These are phyloP conservation scores for Pedionomus torquatus DNA, from an alignment of 2,113 vertebrate genomes.

Conservation along the genomic window DNA sequence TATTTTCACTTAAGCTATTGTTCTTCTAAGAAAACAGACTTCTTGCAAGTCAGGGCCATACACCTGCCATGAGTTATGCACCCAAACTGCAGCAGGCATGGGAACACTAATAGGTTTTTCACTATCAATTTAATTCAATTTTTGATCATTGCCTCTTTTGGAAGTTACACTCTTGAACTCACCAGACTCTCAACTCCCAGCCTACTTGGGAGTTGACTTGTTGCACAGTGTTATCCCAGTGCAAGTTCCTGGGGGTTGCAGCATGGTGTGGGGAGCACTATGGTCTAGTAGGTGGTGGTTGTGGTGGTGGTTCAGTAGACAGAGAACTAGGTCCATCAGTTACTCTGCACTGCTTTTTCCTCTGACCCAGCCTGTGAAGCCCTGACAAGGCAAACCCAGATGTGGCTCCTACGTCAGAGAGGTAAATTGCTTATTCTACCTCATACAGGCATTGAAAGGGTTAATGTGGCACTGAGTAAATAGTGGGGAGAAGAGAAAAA, in stretches of 20 bases:
- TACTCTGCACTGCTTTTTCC: neutral
- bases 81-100: neutral
- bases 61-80: neutral
- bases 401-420: neutral
- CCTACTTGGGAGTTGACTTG: neutral
- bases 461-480: neutral
- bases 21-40: neutral
- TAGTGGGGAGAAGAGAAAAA: neutral
- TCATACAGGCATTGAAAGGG: neutral
- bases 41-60: neutral
- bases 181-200: neutral
- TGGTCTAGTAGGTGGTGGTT: neutral
- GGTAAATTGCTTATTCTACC: neutral
- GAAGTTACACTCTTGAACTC: neutral
- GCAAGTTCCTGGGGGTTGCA: neutral
- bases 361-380: neutral
- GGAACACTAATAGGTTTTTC: neutral
- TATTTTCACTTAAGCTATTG: neutral
- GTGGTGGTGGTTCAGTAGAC: neutral
- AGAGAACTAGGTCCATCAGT: neutral
- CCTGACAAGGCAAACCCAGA: neutral
- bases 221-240: accelerated
- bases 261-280: accelerated
- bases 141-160: neutral
- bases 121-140: neutral